A percentile compares a stretch with the other conserved stretches of the same genome.
Evolutionary conservation across 2,888 invertebrate genomes (phyloP).

Genomic region (Hypselothyrea guttata): DNA sequence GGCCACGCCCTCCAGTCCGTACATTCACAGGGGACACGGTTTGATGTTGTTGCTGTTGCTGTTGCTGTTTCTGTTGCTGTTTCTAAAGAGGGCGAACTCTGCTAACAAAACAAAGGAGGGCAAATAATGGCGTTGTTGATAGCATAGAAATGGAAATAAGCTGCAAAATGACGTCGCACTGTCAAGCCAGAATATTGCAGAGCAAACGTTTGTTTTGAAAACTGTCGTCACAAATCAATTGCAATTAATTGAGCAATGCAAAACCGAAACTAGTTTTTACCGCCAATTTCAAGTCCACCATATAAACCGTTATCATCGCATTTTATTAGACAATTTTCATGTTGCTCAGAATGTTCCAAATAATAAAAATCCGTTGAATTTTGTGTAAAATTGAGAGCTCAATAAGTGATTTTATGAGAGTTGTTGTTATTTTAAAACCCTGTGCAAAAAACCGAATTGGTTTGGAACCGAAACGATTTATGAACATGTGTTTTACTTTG

Average conservation of each 20-base stretch:
- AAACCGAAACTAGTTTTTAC: too few relatives aligned
- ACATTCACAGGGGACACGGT: neutral
- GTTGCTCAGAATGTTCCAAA: too few relatives aligned
- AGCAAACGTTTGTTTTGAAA: slow-evolving; percentile 38
- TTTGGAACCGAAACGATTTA: too few relatives aligned
- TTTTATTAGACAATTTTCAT: too few relatives aligned
- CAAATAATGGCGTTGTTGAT: slow-evolving; percentile 24
- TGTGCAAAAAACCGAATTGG: too few relatives aligned
- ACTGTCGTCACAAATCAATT: slow-evolving; percentile 66
- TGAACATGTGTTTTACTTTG: too few relatives aligned
- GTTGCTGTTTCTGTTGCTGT: neutral
- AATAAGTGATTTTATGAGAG: too few relatives aligned
- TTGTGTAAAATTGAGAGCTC: too few relatives aligned
- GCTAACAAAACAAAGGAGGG: slow-evolving; percentile 26
- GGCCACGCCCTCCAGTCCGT: slow-evolving; percentile 17
- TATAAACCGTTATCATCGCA: too few relatives aligned
- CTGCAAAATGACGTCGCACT: slow-evolving; percentile 4
- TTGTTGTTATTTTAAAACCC: too few relatives aligned
- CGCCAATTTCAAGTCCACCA: too few relatives aligned
- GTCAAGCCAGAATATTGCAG: slow-evolving; percentile 30
- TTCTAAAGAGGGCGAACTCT: slow-evolving; percentile 17
- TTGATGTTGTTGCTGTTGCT: neutral
- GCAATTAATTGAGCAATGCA: slow-evolving; percentile 35
- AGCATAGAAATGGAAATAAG: slow-evolving; percentile 15
- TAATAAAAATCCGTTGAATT: too few relatives aligned